Percentiles rank a stretch among this genome's conserved stretches.
Evolutionary conservation across 2,797 vertebrate species (phyloP).

Genomic region (Chaetodon trifasciatus): DNA sequence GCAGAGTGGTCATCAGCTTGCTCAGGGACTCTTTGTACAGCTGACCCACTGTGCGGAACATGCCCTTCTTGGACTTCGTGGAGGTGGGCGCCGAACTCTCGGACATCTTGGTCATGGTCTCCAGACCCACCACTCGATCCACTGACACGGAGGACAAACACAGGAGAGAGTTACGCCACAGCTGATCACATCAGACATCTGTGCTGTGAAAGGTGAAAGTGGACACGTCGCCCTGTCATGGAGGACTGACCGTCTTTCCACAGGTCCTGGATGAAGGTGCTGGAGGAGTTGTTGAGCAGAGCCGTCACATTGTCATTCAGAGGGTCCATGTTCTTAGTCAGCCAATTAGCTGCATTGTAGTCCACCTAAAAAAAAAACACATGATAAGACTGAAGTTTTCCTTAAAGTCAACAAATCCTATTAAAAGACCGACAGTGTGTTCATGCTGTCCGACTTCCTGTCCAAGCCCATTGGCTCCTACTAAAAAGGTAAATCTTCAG

Average conservation of each 20-base stretch:
- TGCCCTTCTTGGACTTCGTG: conserved; percentile 98
- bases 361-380: conserved; percentile 86
- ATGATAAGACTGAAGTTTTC: background rate
- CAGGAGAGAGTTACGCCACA: background rate
- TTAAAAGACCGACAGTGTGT: too few relatives aligned
- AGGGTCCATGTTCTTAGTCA: conserved; percentile 99
- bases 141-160: conserved; percentile 70
- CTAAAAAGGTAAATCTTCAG: too few relatives aligned
- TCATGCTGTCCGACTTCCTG: background rate
- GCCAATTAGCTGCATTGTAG: conserved; percentile 93
- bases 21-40: conserved; percentile 97
- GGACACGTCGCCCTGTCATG: background rate
- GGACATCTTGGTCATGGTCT: conserved; percentile 97
- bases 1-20: conserved; percentile 96
- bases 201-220: background rate
- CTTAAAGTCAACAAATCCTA: background rate
- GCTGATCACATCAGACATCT: background rate
- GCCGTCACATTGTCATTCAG: conserved; percentile 96
- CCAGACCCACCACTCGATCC: conserved; percentile 95
- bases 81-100: conserved; percentile 90
- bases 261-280: conserved; percentile 92
- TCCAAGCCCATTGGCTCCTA: too few relatives aligned
- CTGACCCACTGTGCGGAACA: conserved; percentile 97
- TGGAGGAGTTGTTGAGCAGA: conserved; percentile 94
- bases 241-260: conserved; percentile 94